Conservation (phyloP, 2,888 invertebrate genomes). For the Mellilla xanthometata region DNA sequence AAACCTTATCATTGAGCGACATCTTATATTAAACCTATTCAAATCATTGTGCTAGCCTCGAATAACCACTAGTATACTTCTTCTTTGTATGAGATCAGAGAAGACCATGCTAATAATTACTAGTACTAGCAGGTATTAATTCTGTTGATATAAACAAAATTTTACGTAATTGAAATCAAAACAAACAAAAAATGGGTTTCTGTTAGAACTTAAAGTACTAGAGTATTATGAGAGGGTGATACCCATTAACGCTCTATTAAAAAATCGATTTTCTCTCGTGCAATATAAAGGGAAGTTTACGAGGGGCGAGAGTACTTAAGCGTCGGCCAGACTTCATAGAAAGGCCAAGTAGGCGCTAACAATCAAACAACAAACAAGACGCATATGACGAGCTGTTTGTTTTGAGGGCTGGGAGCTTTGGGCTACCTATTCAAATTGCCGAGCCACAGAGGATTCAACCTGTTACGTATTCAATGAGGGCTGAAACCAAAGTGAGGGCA, state of each 20-base stretch:
- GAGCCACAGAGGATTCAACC: neutral
- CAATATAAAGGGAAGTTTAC: slow-evolving; percentile 56
- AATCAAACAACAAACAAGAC: slow-evolving; percentile 50
- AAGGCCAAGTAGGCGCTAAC: slow-evolving; percentile 53
- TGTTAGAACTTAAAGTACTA: too few relatives aligned
- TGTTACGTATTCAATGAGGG: neutral
- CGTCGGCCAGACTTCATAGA: slow-evolving; percentile 49
- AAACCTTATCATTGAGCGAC: slow-evolving; percentile 32
- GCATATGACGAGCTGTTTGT: slow-evolving; percentile 31
- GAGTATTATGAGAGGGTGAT: slow-evolving; percentile 39
- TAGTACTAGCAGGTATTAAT: too few relatives aligned
- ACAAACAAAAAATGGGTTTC: too few relatives aligned
- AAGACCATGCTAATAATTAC: too few relatives aligned
- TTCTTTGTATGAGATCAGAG: too few relatives aligned
- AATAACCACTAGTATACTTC: too few relatives aligned
- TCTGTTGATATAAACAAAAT: too few relatives aligned
- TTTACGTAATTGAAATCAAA: too few relatives aligned
- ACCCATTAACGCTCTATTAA: slow-evolving; percentile 61
- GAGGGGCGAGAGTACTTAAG: slow-evolving; percentile 51
- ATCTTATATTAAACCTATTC: slow-evolving; percentile 21
- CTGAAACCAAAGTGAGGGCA: neutral
- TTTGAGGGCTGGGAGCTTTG: slow-evolving; percentile 12
- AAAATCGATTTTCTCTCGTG: slow-evolving; percentile 55
- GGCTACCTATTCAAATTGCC: slow-evolving; percentile 19
- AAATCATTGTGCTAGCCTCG: too few relatives aligned